These are phyloP conservation scores for Rhinogobio ventralis DNA, from an alignment of 2,797 vertebrate species.

Conservation along the genomic window DNA sequence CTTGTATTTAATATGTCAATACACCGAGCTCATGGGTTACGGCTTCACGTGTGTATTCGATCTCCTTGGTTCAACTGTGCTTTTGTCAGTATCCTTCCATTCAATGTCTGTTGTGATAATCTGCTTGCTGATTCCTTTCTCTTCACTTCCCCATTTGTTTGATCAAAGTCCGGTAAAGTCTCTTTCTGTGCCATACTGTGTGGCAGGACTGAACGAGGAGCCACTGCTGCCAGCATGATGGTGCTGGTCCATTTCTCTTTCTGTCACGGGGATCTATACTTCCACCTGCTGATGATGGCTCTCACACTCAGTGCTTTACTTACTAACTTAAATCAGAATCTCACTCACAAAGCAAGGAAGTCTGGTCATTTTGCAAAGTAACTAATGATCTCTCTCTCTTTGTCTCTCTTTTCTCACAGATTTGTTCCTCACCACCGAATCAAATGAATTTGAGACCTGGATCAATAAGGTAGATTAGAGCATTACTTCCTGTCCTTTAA, in stretches of 20 bases:
- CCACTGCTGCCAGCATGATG: constrained; percentile 5
- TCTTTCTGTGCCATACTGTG: constrained; percentile 5
- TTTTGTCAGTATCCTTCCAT: constrained; percentile 16
- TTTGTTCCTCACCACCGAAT: constrained; percentile 63
- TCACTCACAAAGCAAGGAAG: neutral
- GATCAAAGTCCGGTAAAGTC: constrained; percentile 1
- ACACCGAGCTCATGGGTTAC: neutral
- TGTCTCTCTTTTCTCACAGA: constrained; percentile 51
- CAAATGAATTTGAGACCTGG: constrained; percentile 58
- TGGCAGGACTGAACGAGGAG: neutral
- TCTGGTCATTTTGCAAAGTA: constrained; percentile 14
- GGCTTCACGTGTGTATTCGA: constrained; percentile 5
- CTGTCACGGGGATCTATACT: constrained; percentile 19
- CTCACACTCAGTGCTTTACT: neutral
- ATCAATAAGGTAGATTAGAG: constrained; percentile 62
- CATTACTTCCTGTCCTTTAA: constrained; percentile 7
- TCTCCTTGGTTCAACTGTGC: constrained; percentile 5
- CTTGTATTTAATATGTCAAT: constrained; percentile 23
- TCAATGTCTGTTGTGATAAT: neutral
- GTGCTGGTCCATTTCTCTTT: neutral
- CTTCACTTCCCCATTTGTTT: neutral
- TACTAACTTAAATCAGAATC: neutral
- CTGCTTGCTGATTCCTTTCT: neutral
- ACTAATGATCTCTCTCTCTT: constrained; percentile 22
- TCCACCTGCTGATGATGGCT: constrained; percentile 16